phyloP scores from a whole-genome alignment of 2,797 vertebrate species.

The Furcifer pardalis region DNA sequence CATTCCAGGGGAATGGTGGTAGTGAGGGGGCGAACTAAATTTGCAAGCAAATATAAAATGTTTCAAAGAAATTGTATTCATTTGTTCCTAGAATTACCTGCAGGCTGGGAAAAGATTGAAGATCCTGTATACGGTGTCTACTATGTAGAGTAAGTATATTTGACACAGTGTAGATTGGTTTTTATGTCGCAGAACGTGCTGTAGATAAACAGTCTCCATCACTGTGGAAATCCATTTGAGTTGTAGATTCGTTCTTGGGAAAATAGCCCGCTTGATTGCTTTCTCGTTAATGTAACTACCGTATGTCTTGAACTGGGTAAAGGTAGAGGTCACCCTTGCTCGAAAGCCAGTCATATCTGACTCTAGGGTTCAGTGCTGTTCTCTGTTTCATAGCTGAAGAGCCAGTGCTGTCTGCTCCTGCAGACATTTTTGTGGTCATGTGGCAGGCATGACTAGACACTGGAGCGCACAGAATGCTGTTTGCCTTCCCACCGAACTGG shows the following conservation, averaged over 20 bases:
- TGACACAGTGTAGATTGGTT: background rate
- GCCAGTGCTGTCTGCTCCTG: no score
- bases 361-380: no score
- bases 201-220: background rate
- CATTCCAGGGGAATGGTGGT: background rate
- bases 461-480: no score
- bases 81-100: conserved; percentile 89
- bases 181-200: fast-evolving
- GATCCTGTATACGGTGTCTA: conserved; percentile 99
- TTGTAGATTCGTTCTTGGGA: background rate
- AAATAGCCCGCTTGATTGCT: background rate
- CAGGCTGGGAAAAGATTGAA: conserved; percentile 99
- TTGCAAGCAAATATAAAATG: background rate
- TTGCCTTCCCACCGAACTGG: no score
- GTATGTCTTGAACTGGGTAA: no score
- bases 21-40: no score
- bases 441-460: no score
- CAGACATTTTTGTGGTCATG: no score
- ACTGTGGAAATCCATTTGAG: background rate
- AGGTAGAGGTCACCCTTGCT: no score
- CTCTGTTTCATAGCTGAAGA: no score
- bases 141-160: conserved; percentile 97
- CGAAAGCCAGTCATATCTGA: no score
- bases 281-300: background rate
- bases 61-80: conserved; percentile 38